A percentile compares a stretch with the other conserved stretches of the same genome.
Conservation (phyloP, 2,797 vertebrate species). For the Diceros bicornis region DNA sequence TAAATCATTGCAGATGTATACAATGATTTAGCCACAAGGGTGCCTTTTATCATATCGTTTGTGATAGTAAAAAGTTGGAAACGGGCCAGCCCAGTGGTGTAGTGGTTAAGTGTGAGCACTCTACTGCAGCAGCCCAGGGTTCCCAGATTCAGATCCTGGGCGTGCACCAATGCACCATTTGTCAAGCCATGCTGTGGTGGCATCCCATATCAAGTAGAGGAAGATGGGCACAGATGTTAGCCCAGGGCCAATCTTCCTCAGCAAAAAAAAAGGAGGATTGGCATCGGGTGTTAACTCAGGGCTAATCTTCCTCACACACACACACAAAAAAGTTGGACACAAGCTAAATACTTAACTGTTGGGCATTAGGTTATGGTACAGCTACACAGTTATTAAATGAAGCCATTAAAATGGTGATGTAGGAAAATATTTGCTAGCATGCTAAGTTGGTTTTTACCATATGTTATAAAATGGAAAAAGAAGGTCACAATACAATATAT, state of each 20-base stretch:
- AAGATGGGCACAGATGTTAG: no score
- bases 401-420: not conserved
- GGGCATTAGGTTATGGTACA: not conserved
- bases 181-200: no score
- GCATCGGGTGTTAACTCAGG: no score
- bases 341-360: not conserved
- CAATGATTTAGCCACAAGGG: not conserved
- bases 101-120: no score
- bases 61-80: not conserved
- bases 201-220: no score
- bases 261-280: no score
- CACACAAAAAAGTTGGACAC: not conserved
- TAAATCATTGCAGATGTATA: accelerated
- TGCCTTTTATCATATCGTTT: not conserved
- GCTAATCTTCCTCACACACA: no score
- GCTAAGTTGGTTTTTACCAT: not conserved
- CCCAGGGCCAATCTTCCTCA: no score
- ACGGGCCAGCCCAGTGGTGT: no score
- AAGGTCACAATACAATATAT: not conserved
- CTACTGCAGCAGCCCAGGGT: no score
- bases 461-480: not conserved
- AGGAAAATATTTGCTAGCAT: not conserved
- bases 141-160: no score
- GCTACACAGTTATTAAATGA: not conserved
- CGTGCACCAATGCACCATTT: no score